Percentiles rank a stretch among this genome's conserved stretches.
Conservation (phyloP, 1,140 invertebrate genomes). For the Orchesella cincta region DNA sequence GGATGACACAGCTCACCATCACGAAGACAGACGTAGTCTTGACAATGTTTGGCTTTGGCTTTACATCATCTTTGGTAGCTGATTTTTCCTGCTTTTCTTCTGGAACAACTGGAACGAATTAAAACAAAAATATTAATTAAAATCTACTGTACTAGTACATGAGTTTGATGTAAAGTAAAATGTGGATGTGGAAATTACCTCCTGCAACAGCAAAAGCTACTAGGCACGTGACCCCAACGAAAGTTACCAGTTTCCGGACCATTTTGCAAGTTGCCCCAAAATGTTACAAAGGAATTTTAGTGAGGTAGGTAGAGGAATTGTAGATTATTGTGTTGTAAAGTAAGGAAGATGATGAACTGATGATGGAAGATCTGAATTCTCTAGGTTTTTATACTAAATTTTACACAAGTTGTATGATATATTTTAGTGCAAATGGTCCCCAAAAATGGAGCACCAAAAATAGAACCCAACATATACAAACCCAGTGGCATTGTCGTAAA, state of each 20-base stretch:
- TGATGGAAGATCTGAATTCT: too few species aligned
- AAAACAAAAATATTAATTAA: background rate
- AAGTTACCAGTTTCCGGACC: background rate
- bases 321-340: too few species aligned
- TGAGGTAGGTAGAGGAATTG: too few species aligned
- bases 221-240: background rate
- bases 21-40: conserved; percentile 17
- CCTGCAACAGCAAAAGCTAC: background rate
- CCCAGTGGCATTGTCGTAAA: background rate
- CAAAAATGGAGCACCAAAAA: background rate
- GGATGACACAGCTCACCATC: conserved; percentile 19
- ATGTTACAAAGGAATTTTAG: too few species aligned
- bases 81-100: background rate
- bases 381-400: too few species aligned
- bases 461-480: background rate
- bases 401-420: too few species aligned
- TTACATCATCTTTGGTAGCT: background rate
- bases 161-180: too few species aligned
- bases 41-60: conserved; percentile 14
- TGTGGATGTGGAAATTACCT: too few species aligned
- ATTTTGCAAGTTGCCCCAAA: background rate
- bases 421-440: background rate
- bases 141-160: background rate
- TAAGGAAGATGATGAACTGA: too few species aligned
- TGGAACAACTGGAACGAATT: background rate